Base-by-base conservation (phyloP, 2,113 vertebrate genomes). In the Boulengeromyrus knoepffleri region DNA sequence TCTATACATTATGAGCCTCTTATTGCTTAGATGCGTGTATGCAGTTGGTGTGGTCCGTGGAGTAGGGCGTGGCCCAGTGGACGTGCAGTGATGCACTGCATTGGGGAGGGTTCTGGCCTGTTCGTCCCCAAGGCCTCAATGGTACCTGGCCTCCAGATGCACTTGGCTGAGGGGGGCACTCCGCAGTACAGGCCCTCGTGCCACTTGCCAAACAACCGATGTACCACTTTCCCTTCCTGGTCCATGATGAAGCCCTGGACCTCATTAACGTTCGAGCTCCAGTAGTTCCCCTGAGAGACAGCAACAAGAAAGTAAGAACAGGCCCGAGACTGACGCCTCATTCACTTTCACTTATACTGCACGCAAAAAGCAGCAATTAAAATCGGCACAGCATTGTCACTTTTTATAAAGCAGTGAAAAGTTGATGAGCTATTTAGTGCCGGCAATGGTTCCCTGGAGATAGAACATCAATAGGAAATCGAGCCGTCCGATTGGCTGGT, bases 141-240 rank as follows among this genome's bases (percentile, higher is more conserved):
- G 0, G 42, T 94, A 99, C 99, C 99, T 95, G 98, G 98, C 91
- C 99, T 98, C 99, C 99, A 99, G 94, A 99, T 93, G 91, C 99
- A 99, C 94, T 98, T 99, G 84, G 99, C 99, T 13, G 99, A 99
- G 21, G 98, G 98, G 27, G 97, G 97, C 92, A 99, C 96, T 0
- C 99, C 99, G 50, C 99, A 99, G 90, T 97, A 99, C 89, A 99
- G 96, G 3, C 98, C 98, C 93, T 99, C 99, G 0, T 99, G 98
- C 99, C 99, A 99, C 92, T 99, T 99, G 45, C 99, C 99, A 94
- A 99, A 99, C 2, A 99, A 97, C 80, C 98, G 96, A 94, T 99
- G 98, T 45, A 98, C 97, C 88, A 97, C 97, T 92, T 99, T 99
- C 50, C 99, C 99, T 92, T 99, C 98, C 92, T 99, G 98, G 91